These are phyloP conservation scores for Pterobdella sp. DNA, from an alignment of 2,888 invertebrate genomes.

Conservation along the genomic window DNA sequence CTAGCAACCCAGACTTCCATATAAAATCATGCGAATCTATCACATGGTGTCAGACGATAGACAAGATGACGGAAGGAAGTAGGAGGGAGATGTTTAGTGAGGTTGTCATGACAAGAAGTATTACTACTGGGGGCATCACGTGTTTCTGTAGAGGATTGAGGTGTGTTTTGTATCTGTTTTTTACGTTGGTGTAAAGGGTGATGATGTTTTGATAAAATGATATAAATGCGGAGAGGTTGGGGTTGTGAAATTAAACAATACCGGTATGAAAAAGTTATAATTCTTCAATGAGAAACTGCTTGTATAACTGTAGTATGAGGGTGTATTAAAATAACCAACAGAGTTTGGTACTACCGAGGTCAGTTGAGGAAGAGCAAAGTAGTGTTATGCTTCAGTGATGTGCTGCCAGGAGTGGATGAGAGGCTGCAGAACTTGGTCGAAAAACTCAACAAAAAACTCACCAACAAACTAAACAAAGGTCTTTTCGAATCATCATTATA, in stretches of 20 bases:
- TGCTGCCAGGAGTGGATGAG: constrained; percentile 3
- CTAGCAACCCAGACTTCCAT: constrained; percentile 32
- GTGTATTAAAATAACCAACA: not conserved
- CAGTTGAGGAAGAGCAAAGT: not conserved
- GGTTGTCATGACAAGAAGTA: constrained; percentile 1
- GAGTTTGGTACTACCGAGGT: not conserved
- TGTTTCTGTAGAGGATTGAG: constrained; percentile 14
- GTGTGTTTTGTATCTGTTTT: not conserved
- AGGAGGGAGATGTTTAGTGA: not conserved
- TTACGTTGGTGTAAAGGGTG: not conserved
- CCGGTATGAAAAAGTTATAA: not conserved
- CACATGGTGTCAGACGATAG: constrained; percentile 33
- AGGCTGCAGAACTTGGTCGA: constrained; percentile 3
- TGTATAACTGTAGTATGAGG: not conserved
- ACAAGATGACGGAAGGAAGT: not conserved
- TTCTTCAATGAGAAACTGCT: not conserved
- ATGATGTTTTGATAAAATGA: not conserved
- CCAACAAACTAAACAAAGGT: constrained; percentile 3
- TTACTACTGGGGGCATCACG: not conserved
- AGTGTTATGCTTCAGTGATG: not conserved
- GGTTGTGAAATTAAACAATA: no score
- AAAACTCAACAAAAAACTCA: constrained; percentile 6
- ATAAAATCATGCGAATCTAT: constrained; percentile 37
- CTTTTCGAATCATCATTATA: no score
- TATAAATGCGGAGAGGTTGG: not conserved